Percentiles rank a stretch among this genome's conserved stretches.
phyloP scores from a whole-genome alignment of 2,797 vertebrate species.

The Sarcophilus harrisii region DNA sequence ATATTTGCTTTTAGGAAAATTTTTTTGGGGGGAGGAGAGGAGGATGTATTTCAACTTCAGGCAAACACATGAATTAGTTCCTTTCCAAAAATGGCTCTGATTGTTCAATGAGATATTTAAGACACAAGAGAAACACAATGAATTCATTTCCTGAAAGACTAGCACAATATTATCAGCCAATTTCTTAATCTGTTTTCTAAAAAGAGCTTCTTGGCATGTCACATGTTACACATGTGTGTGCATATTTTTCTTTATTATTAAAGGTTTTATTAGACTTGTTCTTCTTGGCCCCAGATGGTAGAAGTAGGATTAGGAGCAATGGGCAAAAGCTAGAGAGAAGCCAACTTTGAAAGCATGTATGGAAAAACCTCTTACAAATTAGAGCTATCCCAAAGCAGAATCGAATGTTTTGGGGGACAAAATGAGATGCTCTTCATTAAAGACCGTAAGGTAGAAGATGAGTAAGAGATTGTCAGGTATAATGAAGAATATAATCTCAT shows the following conservation, averaged over 20 bases:
- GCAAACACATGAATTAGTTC: neutral
- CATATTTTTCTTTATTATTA: neutral
- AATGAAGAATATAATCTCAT: neutral
- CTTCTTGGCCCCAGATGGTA: neutral
- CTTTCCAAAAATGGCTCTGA: neutral
- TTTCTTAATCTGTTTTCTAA: neutral
- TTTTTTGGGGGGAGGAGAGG: too few relatives aligned
- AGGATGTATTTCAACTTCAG: neutral
- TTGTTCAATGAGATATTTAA: neutral
- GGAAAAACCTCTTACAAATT: neutral
- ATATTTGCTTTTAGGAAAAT: neutral
- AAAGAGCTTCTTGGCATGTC: neutral
- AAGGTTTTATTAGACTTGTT: neutral
- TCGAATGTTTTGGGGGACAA: neutral
- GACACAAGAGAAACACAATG: neutral
- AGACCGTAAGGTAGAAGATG: neutral
- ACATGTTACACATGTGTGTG: neutral
- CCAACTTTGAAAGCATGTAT: neutral
- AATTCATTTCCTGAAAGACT: neutral
- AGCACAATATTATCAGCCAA: neutral
- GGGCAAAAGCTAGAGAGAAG: neutral
- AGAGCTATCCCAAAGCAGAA: neutral
- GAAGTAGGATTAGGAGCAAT: neutral
- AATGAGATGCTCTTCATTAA: neutral
- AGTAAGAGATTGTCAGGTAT: neutral